phyloP scores from a whole-genome alignment of 2,113 vertebrate species.

The Pygoscelis antarcticus region DNA sequence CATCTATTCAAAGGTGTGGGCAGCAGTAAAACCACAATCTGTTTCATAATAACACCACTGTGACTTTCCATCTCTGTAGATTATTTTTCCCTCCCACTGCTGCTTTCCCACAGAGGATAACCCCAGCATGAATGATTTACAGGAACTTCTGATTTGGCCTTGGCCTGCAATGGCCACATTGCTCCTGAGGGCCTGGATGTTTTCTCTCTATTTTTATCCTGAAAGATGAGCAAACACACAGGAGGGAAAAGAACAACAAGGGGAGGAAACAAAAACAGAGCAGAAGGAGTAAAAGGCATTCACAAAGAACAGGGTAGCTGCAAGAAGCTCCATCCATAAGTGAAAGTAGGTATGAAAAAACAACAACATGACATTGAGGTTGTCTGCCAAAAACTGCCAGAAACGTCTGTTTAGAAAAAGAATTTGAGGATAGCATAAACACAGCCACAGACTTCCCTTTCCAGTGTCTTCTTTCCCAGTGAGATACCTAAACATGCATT shows the following conservation, averaged over 20 bases:
- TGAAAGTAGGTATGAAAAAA: background rate
- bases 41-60: background rate
- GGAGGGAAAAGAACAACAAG: background rate
- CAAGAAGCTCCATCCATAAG: background rate
- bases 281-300: background rate
- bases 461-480: background rate
- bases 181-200: background rate
- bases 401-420: background rate
- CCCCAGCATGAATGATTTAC: background rate
- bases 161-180: background rate
- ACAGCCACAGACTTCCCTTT: background rate
- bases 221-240: background rate
- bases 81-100: background rate
- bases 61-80: background rate
- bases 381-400: background rate
- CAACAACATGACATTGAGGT: background rate
- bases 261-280: background rate
- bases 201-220: constrained; percentile 33
- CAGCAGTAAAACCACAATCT: background rate
- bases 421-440: background rate
- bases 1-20: background rate
- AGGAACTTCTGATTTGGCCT: background rate
- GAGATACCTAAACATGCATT: background rate
- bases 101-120: background rate
- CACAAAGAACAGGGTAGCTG: background rate